Base-by-base conservation (phyloP, 1,140 invertebrate species). In the Musca vetustissima region DNA sequence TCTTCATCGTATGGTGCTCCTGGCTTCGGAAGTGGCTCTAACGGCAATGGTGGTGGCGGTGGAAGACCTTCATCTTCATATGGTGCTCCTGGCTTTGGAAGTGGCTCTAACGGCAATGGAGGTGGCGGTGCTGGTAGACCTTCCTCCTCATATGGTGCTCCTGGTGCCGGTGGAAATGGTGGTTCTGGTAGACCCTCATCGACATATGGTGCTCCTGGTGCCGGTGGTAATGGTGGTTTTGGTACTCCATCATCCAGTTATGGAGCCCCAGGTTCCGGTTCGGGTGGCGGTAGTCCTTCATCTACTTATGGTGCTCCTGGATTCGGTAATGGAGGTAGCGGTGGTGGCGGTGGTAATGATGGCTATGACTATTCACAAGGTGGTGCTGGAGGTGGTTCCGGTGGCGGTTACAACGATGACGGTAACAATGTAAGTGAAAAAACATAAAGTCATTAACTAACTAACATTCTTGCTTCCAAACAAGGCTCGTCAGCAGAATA, bases 1-100 rank as follows among this genome's bases (percentile, higher is more conserved):
- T 84, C 81, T 0, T 82, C 81, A 50, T 79, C 80, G 70, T 87
- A 87, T 72, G 85, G 85, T 9, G 69, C 85, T 68, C 84, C 84
- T 32, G 79, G 76, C 19, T 43, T 43, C 13, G 69, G 73, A 72
- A 74, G 36, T 43, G 69, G 59, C 48, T 74, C 73, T 47, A 70
- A 70, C 53, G 75, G 74, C 36, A 59, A 50, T 47, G 59, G 49
- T 24, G 43, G 43, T 64, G 66, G 67, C 43, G 71, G 64, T 15
- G 71, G 66, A 53, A 68, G 74, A 28, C 71, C 73, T 36, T 68
- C 79, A 13, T 71, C 71, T 50, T 70, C 69, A 9, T 69, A 69
- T 59, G 73, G 83, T 48, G 74, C 83, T 66, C 81, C 82, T 77
- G 65, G 71, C 9, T 43, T 78, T 65, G 72, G 73, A 9, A 13